A percentile compares a stretch with the other conserved stretches of the same genome.
Evolutionary conservation across 2,888 invertebrate genomes (phyloP).

Genomic region (Podabrus alpinus): DNA sequence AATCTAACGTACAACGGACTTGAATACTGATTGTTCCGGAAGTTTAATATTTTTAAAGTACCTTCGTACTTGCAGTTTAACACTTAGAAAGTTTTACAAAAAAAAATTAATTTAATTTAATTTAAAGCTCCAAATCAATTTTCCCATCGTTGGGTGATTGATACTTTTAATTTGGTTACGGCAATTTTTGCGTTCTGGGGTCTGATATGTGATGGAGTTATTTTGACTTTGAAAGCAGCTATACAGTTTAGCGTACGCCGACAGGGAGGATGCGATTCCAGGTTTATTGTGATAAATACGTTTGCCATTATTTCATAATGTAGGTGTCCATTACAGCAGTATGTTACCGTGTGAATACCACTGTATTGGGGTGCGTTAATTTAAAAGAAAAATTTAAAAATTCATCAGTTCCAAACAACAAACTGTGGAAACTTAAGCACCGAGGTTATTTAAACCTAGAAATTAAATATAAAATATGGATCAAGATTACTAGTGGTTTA

Average conservation of each 20-base stretch:
- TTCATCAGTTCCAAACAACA: background rate
- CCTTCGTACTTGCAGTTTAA: conserved; percentile 1
- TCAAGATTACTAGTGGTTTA: background rate
- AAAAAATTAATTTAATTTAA: background rate
- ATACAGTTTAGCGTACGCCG: background rate
- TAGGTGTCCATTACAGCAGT: background rate
- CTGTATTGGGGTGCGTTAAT: background rate
- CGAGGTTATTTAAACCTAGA: background rate
- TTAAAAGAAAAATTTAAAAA: background rate
- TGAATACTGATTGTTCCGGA: conserved; percentile 30
- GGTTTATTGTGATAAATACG: background rate
- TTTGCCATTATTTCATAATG: background rate
- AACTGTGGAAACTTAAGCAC: background rate
- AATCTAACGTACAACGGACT: conserved; percentile 29
- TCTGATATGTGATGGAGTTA: background rate
- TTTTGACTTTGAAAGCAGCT: too few species aligned
- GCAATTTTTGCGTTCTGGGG: background rate
- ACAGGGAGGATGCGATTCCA: background rate
- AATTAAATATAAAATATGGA: background rate
- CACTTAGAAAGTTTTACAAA: background rate
- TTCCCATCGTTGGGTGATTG: background rate
- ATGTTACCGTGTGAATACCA: background rate
- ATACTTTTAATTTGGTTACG: background rate
- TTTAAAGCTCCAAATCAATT: background rate
- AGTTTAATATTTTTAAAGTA: conserved; percentile 29